Conservation (phyloP, 2,113 vertebrate genomes). For the Himantopus leucocephalus region DNA sequence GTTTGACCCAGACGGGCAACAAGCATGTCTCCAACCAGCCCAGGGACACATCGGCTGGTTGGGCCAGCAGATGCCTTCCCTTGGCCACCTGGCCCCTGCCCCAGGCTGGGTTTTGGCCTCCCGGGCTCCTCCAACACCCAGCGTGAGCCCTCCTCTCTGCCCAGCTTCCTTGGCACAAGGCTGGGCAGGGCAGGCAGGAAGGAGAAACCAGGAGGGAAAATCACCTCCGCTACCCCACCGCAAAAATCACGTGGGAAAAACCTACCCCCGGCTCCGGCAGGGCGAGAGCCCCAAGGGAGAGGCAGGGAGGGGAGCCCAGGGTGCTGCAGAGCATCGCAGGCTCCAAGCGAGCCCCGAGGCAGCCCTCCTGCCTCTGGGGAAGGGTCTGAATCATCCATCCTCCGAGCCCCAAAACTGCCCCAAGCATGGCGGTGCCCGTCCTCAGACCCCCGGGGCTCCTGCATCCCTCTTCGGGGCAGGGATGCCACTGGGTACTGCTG, state of each 20-base stretch:
- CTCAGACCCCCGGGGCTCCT: not conserved
- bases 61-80: not conserved
- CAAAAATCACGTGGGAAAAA: not conserved
- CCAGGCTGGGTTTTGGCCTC: not conserved
- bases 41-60: not conserved
- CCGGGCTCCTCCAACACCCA: not conserved
- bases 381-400: too few species aligned
- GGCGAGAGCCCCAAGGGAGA: not conserved
- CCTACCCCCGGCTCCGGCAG: rapidly evolving
- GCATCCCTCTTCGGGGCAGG: not conserved
- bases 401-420: not conserved
- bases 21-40: rapidly evolving
- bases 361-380: not conserved
- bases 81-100: not conserved
- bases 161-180: rapidly evolving
- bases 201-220: not conserved
- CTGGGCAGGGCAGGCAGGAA: not conserved
- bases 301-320: not conserved
- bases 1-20: rapidly evolving
- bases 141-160: rapidly evolving
- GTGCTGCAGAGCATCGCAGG: not conserved
- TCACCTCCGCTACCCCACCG: rapidly evolving
- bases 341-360: rapidly evolving
- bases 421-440: too few species aligned
- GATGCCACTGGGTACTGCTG: not conserved